phyloP scores from a whole-genome alignment of 2,113 vertebrate species.

The Eubucco bourcierii region DNA sequence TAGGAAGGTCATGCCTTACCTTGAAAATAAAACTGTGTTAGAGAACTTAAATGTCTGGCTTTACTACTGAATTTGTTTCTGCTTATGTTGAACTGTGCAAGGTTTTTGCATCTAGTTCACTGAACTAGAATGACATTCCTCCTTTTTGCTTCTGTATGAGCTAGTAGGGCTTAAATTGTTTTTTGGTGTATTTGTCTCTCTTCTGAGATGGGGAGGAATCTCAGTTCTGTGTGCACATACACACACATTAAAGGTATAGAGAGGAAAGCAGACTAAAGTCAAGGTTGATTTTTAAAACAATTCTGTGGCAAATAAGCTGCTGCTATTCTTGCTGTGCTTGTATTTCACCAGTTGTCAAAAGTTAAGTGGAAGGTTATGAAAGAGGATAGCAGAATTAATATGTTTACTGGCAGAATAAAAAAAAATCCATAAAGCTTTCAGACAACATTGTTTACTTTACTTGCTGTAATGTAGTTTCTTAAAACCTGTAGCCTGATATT shows the following conservation, averaged over 20 bases:
- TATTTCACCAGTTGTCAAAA: background rate
- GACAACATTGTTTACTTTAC: conserved; percentile 4
- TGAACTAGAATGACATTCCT: background rate
- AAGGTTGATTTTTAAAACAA: background rate
- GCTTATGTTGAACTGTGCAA: background rate
- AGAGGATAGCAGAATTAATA: background rate
- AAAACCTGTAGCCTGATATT: background rate
- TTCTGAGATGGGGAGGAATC: background rate
- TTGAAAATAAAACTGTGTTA: background rate
- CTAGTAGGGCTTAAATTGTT: background rate
- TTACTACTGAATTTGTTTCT: background rate
- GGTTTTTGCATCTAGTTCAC: background rate
- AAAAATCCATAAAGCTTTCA: background rate
- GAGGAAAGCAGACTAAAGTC: background rate
- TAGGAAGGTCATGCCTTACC: background rate
- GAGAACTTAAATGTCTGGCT: background rate
- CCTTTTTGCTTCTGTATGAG: background rate
- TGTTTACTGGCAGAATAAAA: background rate
- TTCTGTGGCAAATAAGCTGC: background rate
- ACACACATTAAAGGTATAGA: background rate
- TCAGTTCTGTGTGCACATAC: background rate
- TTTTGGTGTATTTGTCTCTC: background rate
- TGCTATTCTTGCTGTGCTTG: background rate
- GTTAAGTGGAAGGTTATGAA: background rate
- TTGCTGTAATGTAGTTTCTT: background rate